Evolutionary conservation across 2,113 vertebrate species (phyloP).

Genomic region (Pelusios castaneus): DNA sequence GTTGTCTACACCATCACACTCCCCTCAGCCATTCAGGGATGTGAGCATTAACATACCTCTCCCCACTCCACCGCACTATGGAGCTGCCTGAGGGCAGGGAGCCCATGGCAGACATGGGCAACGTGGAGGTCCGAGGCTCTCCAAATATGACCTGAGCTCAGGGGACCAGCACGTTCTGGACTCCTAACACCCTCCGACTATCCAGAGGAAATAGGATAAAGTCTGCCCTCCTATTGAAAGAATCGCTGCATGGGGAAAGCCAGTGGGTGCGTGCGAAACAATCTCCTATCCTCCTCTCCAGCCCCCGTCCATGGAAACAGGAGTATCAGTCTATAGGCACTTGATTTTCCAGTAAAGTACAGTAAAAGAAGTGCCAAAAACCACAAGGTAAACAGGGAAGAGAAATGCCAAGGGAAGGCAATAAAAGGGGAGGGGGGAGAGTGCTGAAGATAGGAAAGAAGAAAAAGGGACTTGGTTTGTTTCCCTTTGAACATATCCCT

Average conservation of each 20-base stretch:
- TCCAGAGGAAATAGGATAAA: not conserved
- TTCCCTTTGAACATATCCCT: conserved; percentile 25
- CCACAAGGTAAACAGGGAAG: not conserved
- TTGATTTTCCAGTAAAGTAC: not conserved
- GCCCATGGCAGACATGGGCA: not conserved
- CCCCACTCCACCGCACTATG: not conserved
- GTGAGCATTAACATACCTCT: not conserved
- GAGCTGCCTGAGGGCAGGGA: not conserved
- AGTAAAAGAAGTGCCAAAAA: not conserved
- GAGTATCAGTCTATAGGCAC: too few species aligned
- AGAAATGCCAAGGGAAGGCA: not conserved
- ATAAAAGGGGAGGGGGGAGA: not conserved
- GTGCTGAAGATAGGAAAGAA: conserved; percentile 18
- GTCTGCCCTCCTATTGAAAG: not conserved
- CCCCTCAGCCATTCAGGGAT: not conserved
- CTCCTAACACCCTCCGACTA: not conserved
- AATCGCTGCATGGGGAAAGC: not conserved
- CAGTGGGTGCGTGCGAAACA: not conserved
- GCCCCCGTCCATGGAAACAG: not conserved
- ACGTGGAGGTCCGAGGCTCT: not conserved
- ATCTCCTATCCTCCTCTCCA: not conserved
- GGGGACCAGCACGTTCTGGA: not conserved
- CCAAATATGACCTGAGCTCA: not conserved
- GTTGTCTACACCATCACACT: not conserved
- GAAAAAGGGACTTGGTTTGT: conserved; percentile 39